phyloP scores from a whole-genome alignment of 2,888 invertebrate genomes.

The Synergus itoensis region DNA sequence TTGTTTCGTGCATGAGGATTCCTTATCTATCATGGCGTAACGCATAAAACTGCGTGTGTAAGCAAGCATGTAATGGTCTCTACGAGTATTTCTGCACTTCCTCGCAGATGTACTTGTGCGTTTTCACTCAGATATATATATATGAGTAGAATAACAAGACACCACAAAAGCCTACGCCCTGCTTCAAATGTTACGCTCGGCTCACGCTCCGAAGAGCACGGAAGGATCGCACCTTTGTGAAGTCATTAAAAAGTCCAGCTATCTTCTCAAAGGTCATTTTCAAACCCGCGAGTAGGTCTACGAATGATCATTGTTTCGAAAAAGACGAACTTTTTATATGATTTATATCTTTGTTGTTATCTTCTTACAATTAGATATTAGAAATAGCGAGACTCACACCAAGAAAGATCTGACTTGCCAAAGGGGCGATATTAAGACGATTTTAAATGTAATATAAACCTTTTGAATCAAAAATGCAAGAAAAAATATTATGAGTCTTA shows the following conservation, averaged over 20 bases:
- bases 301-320: slow-evolving; percentile 22
- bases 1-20: background rate
- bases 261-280: slow-evolving; percentile 61
- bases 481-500: background rate
- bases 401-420: too few species aligned
- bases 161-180: slow-evolving; percentile 67
- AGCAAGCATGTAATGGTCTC: slow-evolving; percentile 55
- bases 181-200: slow-evolving; percentile 74
- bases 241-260: slow-evolving; percentile 57
- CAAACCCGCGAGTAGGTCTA: slow-evolving; percentile 48
- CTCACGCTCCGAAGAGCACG: slow-evolving; percentile 70
- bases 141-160: slow-evolving; percentile 52
- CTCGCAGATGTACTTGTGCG: background rate
- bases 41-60: slow-evolving; percentile 51
- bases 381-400: too few species aligned
- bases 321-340: background rate
- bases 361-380: background rate
- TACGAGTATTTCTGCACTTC: slow-evolving; percentile 40
- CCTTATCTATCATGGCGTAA: slow-evolving; percentile 47
- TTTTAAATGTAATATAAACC: background rate
- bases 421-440: too few species aligned
- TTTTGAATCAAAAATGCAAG: background rate
- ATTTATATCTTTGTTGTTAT: background rate
- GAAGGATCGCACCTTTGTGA: slow-evolving; percentile 61
- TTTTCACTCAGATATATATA: background rate